These are phyloP conservation scores for Apotomis betuletana DNA, from an alignment of 2,888 invertebrate species.

Conservation along the genomic window DNA sequence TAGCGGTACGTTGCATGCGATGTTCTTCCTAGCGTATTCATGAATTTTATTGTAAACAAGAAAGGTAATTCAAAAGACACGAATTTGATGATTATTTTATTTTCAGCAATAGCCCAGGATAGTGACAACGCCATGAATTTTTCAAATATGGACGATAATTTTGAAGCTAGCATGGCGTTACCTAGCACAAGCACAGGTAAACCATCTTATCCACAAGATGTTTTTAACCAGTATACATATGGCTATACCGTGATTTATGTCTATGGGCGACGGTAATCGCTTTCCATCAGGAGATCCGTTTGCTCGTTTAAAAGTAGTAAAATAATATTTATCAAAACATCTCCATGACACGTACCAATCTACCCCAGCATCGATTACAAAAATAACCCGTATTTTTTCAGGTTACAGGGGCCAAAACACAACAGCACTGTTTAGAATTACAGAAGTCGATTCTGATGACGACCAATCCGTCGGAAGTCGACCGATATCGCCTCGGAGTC, in stretches of 20 bases:
- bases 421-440: constrained; percentile 76
- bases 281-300: no score
- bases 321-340: no score
- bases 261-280: no score
- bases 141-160: constrained; percentile 57
- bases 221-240: no score
- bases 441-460: constrained; percentile 86
- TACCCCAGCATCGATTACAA: neutral
- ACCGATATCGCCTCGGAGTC: constrained; percentile 69
- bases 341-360: no score
- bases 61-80: neutral
- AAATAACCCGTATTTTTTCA: constrained; percentile 44
- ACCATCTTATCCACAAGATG: neutral
- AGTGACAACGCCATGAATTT: constrained; percentile 65
- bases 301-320: no score
- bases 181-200: constrained; percentile 87
- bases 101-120: constrained; percentile 61
- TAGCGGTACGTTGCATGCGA: constrained; percentile 60
- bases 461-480: constrained; percentile 78
- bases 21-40: neutral
- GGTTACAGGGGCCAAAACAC: constrained; percentile 77
- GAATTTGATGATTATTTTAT: constrained; percentile 42
- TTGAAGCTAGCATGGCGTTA: constrained; percentile 80
- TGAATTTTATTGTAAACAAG: neutral
- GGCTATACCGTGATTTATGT: no score